Base-by-base conservation (phyloP, 2,797 vertebrate species). In the Neomorphus geoffroyi region DNA sequence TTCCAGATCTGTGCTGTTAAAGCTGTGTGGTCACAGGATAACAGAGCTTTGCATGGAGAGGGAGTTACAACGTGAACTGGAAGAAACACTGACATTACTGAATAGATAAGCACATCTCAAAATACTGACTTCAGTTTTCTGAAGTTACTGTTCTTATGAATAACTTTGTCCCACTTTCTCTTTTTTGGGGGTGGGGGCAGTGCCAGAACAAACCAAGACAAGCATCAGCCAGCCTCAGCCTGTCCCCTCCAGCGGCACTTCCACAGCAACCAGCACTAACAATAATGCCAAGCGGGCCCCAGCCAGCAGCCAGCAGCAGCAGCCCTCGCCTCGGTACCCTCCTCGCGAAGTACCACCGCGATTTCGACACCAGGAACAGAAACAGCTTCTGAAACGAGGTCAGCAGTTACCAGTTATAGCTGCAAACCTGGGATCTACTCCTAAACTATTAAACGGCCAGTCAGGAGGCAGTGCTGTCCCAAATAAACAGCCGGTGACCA, bases 231-330 rank as follows among this genome's bases (percentile, higher is more conserved):
- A 98, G 98, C 98, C 98, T 97, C 98, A 98, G 98, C 98, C 99
- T 96, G 97, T 98, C 98, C 98, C 97, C 97, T 98, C 96, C 92
- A 97, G 93, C 97, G 98, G 98, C 97, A 97, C 98, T 98, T 98
- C 98, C 95, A 90, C 98, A 98, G 98, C 97, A 97, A 98, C 98
- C 98, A 98, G 98, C 98, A 98, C 98, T 98, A 96, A 98, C 98
- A 99, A 99, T 99, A 97, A 99, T 99, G 99, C 99, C 98, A 99
- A 99, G 98, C 98, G 98, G 98, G 98, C 98, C 98, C 95, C 98
- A 98, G 98, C 98, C 98, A 97, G 78, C 98, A 97, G 78, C 96
- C 97, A 92, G 87, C 97, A 95, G 90, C 98, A 97, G 93, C 98
- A 98, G 96, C 96, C 98, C 98, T 97, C 98, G 97, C 99, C 98